These are phyloP conservation scores for Thelaira solivaga DNA, from an alignment of 2,888 invertebrate genomes.

Conservation along the genomic window DNA sequence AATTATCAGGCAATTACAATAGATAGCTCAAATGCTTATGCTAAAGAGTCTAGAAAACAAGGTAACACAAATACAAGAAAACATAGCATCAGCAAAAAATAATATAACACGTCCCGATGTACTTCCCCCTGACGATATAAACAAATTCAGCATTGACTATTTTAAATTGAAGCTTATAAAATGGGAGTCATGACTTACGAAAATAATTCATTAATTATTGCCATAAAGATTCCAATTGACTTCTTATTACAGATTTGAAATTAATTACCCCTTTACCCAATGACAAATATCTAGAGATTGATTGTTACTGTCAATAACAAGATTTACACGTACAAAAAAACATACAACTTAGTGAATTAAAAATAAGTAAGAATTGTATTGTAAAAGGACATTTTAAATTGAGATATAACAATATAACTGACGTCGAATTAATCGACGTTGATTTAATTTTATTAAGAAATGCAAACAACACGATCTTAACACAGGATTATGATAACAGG, in stretches of 20 bases:
- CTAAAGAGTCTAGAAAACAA: no score
- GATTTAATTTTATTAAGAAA: slow-evolving; percentile 17
- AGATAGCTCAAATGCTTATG: neutral
- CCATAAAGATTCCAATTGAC: neutral
- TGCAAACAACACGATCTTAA: neutral
- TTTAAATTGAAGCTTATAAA: neutral
- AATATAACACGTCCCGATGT: no score
- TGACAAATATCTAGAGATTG: no score
- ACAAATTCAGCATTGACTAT: slow-evolving; percentile 31
- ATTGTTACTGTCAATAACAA: slow-evolving; percentile 3
- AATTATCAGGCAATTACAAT: neutral
- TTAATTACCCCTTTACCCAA: no score
- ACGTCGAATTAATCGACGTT: neutral
- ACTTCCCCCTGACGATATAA: slow-evolving; percentile 6
- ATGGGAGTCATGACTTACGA: no score
- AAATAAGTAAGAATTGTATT: slow-evolving; percentile 23
- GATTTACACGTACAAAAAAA: slow-evolving; percentile 19
- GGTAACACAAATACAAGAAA: no score
- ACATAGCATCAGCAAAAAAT: no score
- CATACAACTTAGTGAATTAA: neutral
- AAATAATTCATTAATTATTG: neutral
- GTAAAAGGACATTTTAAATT: neutral
- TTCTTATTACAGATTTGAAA: no score
- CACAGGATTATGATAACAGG: neutral
- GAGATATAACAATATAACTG: neutral